Percentiles rank a stretch among this genome's conserved stretches.
Evolutionary conservation across 1,140 invertebrate genomes (phyloP).

Genomic region (Drosophila dunni): DNA sequence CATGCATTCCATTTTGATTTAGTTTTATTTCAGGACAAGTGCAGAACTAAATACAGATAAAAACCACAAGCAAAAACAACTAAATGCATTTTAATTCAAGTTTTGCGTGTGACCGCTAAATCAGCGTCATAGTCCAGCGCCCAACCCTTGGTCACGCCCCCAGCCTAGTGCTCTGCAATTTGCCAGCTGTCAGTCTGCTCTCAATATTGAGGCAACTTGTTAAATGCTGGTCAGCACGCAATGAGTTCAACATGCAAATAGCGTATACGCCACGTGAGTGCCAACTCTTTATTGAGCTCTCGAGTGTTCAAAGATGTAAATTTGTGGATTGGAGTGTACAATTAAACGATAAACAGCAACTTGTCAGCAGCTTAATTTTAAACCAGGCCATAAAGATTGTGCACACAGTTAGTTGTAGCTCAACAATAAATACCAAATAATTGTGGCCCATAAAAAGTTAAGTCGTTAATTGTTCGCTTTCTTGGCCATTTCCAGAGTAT

Average conservation of each 20-base stretch:
- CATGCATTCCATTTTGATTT: slow-evolving; percentile 15
- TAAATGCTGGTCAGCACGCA: slow-evolving; percentile 47
- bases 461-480: slow-evolving; percentile 69
- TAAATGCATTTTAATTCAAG: slow-evolving; percentile 68
- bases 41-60: slow-evolving; percentile 10
- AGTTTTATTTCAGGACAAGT: slow-evolving; percentile 37
- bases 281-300: background rate
- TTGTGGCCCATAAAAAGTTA: slow-evolving; percentile 79
- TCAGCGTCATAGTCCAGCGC: slow-evolving; percentile 37
- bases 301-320: background rate
- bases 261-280: slow-evolving; percentile 28
- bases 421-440: slow-evolving; percentile 79
- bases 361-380: slow-evolving; percentile 63
- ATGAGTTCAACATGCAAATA: slow-evolving; percentile 63
- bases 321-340: background rate
- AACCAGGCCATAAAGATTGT: slow-evolving; percentile 61
- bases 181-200: slow-evolving; percentile 64
- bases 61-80: background rate
- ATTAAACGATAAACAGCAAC: slow-evolving; percentile 28
- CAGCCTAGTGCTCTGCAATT: slow-evolving; percentile 50
- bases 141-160: slow-evolving; percentile 8
- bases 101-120: slow-evolving; percentile 68
- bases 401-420: slow-evolving; percentile 48
- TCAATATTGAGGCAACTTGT: slow-evolving; percentile 20
- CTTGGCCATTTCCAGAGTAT: slow-evolving; percentile 27